A percentile compares a stretch with the other conserved stretches of the same genome.
phyloP scores from a whole-genome alignment of 1,140 invertebrate genomes.

The Hypsibius dujardini region DNA sequence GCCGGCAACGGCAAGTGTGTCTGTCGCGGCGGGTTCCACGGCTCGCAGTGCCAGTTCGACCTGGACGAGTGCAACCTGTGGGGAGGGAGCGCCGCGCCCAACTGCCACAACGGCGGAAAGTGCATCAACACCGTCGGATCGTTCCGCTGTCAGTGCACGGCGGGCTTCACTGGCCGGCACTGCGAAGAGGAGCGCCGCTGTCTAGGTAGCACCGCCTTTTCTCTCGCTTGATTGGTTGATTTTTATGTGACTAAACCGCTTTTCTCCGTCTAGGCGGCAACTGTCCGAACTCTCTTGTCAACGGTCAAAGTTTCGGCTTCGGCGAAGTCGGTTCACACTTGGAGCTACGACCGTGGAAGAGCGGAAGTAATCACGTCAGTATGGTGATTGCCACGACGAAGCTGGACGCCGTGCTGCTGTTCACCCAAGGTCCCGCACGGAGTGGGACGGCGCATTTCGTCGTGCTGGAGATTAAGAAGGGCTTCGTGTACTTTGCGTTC shows the following conservation, averaged over 20 bases:
- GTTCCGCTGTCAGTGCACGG: constrained; percentile 58
- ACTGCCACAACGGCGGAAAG: constrained; percentile 51
- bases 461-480: not conserved
- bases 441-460: not conserved
- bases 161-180: constrained; percentile 50
- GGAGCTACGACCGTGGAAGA: too few species aligned
- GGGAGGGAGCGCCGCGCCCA: constrained; percentile 44
- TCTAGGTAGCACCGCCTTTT: not conserved
- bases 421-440: not conserved
- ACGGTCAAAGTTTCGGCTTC: not conserved
- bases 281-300: not conserved
- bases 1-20: constrained; percentile 30
- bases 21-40: constrained; percentile 30
- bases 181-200: constrained; percentile 40
- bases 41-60: constrained; percentile 46
- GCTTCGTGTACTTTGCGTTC: not conserved
- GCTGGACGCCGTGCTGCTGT: not conserved
- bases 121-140: constrained; percentile 55
- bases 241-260: not conserved
- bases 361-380: not conserved
- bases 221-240: not conserved
- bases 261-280: not conserved
- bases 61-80: constrained; percentile 47
- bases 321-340: too few species aligned
- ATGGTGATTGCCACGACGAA: not conserved